These are phyloP conservation scores for Myathropa florea DNA, from an alignment of 2,888 invertebrate species.

Conservation along the genomic window DNA sequence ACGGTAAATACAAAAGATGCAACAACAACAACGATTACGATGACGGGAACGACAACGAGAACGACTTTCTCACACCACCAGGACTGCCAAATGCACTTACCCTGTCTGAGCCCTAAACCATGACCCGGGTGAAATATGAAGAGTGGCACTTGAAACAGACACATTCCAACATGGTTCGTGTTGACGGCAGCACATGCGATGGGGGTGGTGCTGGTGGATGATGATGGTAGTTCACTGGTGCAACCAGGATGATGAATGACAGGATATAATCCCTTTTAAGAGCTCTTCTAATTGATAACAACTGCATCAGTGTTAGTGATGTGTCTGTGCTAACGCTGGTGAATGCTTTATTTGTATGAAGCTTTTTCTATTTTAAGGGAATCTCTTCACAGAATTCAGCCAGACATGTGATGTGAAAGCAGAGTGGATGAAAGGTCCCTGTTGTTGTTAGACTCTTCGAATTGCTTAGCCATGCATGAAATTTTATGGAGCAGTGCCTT, in stretches of 20 bases:
- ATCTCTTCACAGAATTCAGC: slow-evolving; percentile 57
- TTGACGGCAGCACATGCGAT: background rate
- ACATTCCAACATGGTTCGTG: slow-evolving; percentile 57
- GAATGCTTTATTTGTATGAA: slow-evolving; percentile 27
- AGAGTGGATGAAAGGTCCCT: slow-evolving; percentile 3
- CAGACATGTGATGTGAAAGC: slow-evolving; percentile 43
- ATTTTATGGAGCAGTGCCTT: slow-evolving; percentile 61
- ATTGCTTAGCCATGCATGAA: slow-evolving; percentile 56
- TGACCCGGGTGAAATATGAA: slow-evolving; percentile 69
- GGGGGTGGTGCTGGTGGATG: background rate
- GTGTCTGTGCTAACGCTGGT: background rate
- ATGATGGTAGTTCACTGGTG: slow-evolving; percentile 55
- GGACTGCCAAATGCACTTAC: slow-evolving; percentile 64
- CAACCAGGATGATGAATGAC: slow-evolving; percentile 68
- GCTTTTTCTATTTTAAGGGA: slow-evolving; percentile 32
- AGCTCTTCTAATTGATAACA: slow-evolving; percentile 70
- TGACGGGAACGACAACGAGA: slow-evolving; percentile 15
- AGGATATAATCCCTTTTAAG: slow-evolving; percentile 69
- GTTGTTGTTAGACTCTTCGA: slow-evolving; percentile 42
- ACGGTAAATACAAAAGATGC: slow-evolving; percentile 56
- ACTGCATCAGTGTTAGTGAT: slow-evolving; percentile 46
- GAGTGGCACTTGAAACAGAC: slow-evolving; percentile 69
- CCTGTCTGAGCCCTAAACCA: slow-evolving; percentile 69
- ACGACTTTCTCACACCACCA: slow-evolving; percentile 35
- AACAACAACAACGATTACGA: slow-evolving; percentile 10